A percentile compares a stretch with the other conserved stretches of the same genome.
Conservation (phyloP, 2,888 invertebrate genomes). For the Helicoverpa assulta region DNA sequence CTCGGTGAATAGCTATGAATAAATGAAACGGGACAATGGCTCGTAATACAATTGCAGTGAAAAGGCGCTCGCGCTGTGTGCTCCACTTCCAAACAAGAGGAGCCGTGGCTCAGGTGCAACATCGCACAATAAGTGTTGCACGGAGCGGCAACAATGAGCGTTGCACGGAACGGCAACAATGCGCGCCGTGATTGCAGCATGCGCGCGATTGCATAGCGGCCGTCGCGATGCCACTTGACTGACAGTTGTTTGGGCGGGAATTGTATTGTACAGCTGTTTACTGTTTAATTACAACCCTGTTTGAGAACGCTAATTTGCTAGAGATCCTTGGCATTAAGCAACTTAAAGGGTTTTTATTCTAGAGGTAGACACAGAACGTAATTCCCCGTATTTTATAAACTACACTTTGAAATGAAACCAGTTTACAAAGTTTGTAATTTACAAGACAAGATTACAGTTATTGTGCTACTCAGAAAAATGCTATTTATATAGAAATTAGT, state of each 20-base stretch:
- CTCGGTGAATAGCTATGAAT: constrained; percentile 74
- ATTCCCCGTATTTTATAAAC: background rate
- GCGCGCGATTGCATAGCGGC: constrained; percentile 69
- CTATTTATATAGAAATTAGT: background rate
- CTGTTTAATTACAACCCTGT: constrained; percentile 6
- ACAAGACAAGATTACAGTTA: background rate
- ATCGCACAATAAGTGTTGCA: constrained; percentile 73
- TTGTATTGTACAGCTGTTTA: constrained; percentile 19
- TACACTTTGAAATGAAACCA: background rate
- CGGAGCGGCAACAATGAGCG: constrained; percentile 75
- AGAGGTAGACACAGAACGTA: background rate
- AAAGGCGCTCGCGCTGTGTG: constrained; percentile 84
- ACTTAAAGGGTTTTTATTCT: background rate
- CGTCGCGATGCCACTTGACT: constrained; percentile 69
- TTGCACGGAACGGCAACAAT: constrained; percentile 75
- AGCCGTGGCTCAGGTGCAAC: constrained; percentile 81
- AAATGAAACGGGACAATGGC: constrained; percentile 87
- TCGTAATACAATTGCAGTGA: constrained; percentile 86
- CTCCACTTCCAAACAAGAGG: constrained; percentile 86
- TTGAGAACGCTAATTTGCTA: background rate
- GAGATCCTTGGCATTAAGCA: background rate
- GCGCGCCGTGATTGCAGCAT: constrained; percentile 64
- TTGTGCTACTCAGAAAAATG: background rate
- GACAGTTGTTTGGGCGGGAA: constrained; percentile 61
- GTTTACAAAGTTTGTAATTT: background rate